Base-by-base conservation (phyloP, 2,797 vertebrate species). In the Acomys russatus region DNA sequence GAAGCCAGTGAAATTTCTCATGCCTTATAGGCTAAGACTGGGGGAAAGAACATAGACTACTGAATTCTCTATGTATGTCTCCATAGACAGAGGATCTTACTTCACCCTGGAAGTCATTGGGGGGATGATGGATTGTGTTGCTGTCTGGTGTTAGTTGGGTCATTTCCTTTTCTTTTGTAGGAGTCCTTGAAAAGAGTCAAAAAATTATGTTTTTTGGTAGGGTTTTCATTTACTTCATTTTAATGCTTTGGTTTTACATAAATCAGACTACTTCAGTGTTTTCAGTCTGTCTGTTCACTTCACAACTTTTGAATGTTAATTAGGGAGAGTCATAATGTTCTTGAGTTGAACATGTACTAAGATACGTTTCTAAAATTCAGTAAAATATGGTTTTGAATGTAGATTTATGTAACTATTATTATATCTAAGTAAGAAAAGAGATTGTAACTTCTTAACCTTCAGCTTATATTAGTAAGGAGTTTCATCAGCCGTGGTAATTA, bases 221-320 rank as follows among this genome's bases (percentile, higher is more conserved):
- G 59, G 54, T 85, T 97, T 88, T 88, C 51, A 71, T 82, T 51
- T 64, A 7, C 15, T 89, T 17, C 33, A 59, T 95, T 79, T 94
- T 84, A 68, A 76, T 76, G 56, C 49, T 94, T 88, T 94, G 63
- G 38, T 61, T 23, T 92, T 73, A 77, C 35, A 22, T 73, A 88
- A 77, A 64, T 95, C 49, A 80, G 12, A 88, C 93, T 71, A 23
- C 80, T 96, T 95, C 30, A 61, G 0, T 38, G 68, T 73, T 63
- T 92, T 84, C 4, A 83, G 88, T 88, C 56, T 80, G 63, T 83
- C 25, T 84, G 44, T 78, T 35, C 82, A 12, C 30, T 82, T 95
- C 59, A 59, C 66, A 83, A 11, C 64, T 88, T 94, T 86, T 91
- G 33, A 49, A 92, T 91, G 49, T 96, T 91, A 92, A 92, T 88